Evolutionary conservation across 2,888 invertebrate species (phyloP).

Genomic region (Tholera decimalis): DNA sequence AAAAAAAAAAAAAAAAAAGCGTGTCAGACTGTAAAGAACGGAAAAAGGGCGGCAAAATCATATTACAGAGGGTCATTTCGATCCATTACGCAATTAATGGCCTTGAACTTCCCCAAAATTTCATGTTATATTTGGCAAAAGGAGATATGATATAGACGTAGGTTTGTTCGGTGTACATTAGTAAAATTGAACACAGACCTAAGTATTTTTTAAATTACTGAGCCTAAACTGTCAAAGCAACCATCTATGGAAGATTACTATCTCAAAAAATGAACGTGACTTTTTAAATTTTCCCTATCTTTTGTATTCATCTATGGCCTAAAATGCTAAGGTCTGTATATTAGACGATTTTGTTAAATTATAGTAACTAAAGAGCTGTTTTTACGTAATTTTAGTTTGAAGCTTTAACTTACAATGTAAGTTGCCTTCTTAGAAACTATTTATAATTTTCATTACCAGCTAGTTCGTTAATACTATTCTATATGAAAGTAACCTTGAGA

Average conservation of each 20-base stretch:
- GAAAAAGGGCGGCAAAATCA: slow-evolving; percentile 5
- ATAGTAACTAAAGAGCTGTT: slow-evolving; percentile 14
- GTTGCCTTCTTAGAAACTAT: slow-evolving; percentile 13
- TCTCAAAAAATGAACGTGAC: slow-evolving; percentile 49
- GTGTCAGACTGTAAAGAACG: background rate
- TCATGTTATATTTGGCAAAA: background rate
- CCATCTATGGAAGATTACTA: slow-evolving; percentile 38
- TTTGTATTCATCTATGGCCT: slow-evolving; percentile 43
- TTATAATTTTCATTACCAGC: slow-evolving; percentile 25
- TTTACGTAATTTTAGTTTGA: background rate
- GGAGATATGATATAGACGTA: background rate
- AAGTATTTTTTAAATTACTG: slow-evolving; percentile 32
- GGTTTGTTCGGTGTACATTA: slow-evolving; percentile 27
- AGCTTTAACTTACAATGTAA: background rate
- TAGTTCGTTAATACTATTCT: background rate
- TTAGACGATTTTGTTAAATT: slow-evolving; percentile 20
- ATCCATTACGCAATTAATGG: background rate
- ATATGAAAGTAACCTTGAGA: slow-evolving; percentile 1
- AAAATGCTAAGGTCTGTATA: slow-evolving; percentile 17
- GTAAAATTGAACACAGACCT: slow-evolving; percentile 6
- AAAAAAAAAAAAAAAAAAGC: no score
- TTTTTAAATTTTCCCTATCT: slow-evolving; percentile 47
- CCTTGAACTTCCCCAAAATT: slow-evolving; percentile 4
- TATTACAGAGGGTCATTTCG: slow-evolving; percentile 14
- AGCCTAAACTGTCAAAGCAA: slow-evolving; percentile 23